Base-by-base conservation (phyloP, 2,888 invertebrate species). In the Drosophila melanosoma region DNA sequence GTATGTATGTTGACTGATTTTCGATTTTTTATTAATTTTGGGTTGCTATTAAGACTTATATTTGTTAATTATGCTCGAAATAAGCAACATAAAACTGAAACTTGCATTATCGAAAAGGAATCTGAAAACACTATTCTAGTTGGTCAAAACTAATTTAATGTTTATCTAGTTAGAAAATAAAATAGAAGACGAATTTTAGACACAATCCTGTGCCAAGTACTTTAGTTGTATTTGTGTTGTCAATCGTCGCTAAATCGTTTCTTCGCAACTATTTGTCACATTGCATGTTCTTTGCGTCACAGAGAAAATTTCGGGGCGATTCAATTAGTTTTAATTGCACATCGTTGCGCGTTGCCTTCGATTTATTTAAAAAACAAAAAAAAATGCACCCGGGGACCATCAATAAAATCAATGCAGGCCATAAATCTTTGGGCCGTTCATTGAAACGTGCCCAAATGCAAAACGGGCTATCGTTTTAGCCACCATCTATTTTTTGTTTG, bases 351-450 rank as follows among this genome's bases (percentile, higher is more conserved):
- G 10, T 68, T 45, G 67, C 64, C 67, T 74, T 74, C 80, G 77
- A 83, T 80, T 83, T 77, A 81, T 83, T 83, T 86, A 69, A 53
- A 53, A n/a, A 12, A 11, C 8, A 49, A 49, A 7, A 49, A 74
- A 85, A 86, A 82, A 65, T 69, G 67, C 72, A 73, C 32, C 52
- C 48, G 57, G 72, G 62, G 76, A 71, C 83, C 83, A 91, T 91
- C 91, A 91, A 91, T 91, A 91, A 91, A 91, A 91, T 87, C 85
- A 82, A 84, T 89, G 86, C 86, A 78, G 87, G 83, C 76, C 84
- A 91, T 91, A 91, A 91, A 91, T 91, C 91, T 90, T 68, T 69
- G 75, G 76, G 82, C 87, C 87, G 79, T 83, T 82, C 84, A 79
- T 74, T 86, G 86, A 76, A 71, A 78, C 89, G 79, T 78, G 84